Percentiles rank a stretch among this genome's conserved stretches.
phyloP scores from a whole-genome alignment of 2,888 invertebrate species.

The Drosophila rellima region DNA sequence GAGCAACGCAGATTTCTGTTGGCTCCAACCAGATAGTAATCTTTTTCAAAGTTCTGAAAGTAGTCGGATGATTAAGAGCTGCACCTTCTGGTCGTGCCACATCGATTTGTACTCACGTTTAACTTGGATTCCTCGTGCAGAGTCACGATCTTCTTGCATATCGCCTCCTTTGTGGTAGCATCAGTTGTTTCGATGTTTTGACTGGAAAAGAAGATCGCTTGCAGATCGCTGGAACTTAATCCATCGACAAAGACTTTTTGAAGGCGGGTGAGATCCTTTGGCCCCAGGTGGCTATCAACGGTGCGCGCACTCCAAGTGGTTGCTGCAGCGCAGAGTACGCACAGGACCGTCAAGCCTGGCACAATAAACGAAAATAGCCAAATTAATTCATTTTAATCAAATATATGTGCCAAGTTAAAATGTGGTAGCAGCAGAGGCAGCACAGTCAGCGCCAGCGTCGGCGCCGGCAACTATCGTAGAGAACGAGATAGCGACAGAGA shows the following conservation, averaged over 20 bases:
- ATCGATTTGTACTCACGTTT: constrained; percentile 85
- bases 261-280: constrained; percentile 83
- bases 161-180: constrained; percentile 86
- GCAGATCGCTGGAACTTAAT: constrained; percentile 88
- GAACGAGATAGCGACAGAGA: constrained; percentile 47
- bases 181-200: constrained; percentile 90
- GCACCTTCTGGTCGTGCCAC: not conserved
- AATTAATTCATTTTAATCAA: not conserved
- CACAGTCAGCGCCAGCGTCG: constrained; percentile 14
- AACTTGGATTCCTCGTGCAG: constrained; percentile 83
- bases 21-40: constrained; percentile 89
- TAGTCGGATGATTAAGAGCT: not conserved
- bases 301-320: constrained; percentile 72
- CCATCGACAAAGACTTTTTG: constrained; percentile 85
- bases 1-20: constrained; percentile 88
- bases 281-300: constrained; percentile 82
- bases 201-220: constrained; percentile 90
- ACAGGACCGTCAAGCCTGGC: constrained; percentile 60
- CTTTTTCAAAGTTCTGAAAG: constrained; percentile 86
- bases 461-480: constrained; percentile 53
- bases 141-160: constrained; percentile 86
- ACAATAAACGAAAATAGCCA: not conserved
- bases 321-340: constrained; percentile 52
- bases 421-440: constrained; percentile 1
- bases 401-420: constrained; percentile 8